Conservation (phyloP, 1,140 invertebrate species). For the Drosophila mayri region DNA sequence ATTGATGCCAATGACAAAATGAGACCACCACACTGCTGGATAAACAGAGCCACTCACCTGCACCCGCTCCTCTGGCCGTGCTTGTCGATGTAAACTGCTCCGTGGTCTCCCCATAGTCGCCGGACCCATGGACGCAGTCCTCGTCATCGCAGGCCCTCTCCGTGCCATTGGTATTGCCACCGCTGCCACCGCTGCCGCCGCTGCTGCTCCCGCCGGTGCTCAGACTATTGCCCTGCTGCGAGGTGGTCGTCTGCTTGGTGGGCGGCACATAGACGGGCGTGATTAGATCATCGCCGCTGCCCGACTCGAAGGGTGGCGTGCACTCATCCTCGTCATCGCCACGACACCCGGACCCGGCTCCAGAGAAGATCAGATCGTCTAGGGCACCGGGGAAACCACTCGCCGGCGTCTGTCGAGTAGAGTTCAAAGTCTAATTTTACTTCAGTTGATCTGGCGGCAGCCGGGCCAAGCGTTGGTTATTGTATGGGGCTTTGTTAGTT, state of each 20-base stretch:
- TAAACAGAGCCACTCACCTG: slow-evolving; percentile 82
- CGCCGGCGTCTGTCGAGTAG: slow-evolving; percentile 90
- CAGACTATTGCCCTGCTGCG: slow-evolving; percentile 84
- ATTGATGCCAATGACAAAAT: slow-evolving; percentile 79
- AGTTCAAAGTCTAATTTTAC: slow-evolving; percentile 79
- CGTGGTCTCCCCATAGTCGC: slow-evolving; percentile 87
- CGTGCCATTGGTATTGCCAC: slow-evolving; percentile 65
- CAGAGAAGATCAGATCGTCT: slow-evolving; percentile 95
- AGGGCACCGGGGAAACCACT: slow-evolving; percentile 91
- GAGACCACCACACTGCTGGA: slow-evolving; percentile 54
- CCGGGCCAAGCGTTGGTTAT: slow-evolving; percentile 59
- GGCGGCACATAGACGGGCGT: slow-evolving; percentile 96
- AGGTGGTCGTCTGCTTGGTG: slow-evolving; percentile 89
- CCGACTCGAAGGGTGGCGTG: slow-evolving; percentile 92
- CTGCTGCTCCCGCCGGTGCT: slow-evolving; percentile 31
- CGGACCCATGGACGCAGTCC: slow-evolving; percentile 92
- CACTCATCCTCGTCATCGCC: slow-evolving; percentile 95
- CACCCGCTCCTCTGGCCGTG: slow-evolving; percentile 86
- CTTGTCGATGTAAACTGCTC: slow-evolving; percentile 88
- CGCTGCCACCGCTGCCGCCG: slow-evolving; percentile 22
- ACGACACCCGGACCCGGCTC: slow-evolving; percentile 94
- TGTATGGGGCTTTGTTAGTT: slow-evolving; percentile 60
- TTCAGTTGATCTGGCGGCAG: slow-evolving; percentile 75
- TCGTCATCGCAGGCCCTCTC: slow-evolving; percentile 92
- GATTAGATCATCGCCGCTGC: slow-evolving; percentile 94